A percentile compares a stretch with the other conserved stretches of the same genome.
phyloP scores from a whole-genome alignment of 2,113 vertebrate species.

The Heterocephalus glaber region DNA sequence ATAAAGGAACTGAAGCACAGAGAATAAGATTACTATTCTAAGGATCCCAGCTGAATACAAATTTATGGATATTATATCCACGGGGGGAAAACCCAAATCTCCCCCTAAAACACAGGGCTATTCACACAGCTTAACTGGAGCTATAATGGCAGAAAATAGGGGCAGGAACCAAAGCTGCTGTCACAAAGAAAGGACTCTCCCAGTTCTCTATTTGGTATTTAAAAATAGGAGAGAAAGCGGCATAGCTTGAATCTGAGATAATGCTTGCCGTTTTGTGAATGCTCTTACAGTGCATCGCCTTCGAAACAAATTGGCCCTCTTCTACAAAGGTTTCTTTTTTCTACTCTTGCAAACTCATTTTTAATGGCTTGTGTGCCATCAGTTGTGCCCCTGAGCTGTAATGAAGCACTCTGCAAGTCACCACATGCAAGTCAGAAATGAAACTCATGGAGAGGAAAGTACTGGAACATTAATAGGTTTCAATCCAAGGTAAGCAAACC shows the following conservation, averaged over 20 bases:
- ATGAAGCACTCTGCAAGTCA: slow-evolving; percentile 78
- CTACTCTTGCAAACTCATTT: slow-evolving; percentile 74
- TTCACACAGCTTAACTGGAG: slow-evolving; percentile 68
- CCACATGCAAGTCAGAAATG: slow-evolving; percentile 72
- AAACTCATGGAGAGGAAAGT: slow-evolving; percentile 65
- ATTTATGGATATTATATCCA: slow-evolving; percentile 47
- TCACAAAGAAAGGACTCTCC: slow-evolving; percentile 73
- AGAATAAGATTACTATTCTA: not conserved
- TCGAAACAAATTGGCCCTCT: slow-evolving; percentile 78
- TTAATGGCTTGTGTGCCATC: slow-evolving; percentile 78
- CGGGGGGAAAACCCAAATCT: not conserved
- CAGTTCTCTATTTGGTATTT: slow-evolving; percentile 77
- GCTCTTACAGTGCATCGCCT: slow-evolving; percentile 67
- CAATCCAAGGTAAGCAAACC: slow-evolving; percentile 79
- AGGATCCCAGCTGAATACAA: slow-evolving; percentile 12
- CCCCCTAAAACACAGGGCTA: not conserved
- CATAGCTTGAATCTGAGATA: slow-evolving; percentile 79
- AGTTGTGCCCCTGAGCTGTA: slow-evolving; percentile 77
- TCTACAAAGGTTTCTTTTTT: slow-evolving; percentile 81
- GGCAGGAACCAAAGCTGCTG: slow-evolving; percentile 71
- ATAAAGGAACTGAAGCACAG: slow-evolving; percentile 53
- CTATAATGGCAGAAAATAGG: slow-evolving; percentile 71
- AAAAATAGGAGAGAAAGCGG: slow-evolving; percentile 75
- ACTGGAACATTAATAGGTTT: slow-evolving; percentile 69
- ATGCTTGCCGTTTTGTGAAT: slow-evolving; percentile 71